Conservation (phyloP, 2,797 vertebrate genomes). For the Otus scops region DNA sequence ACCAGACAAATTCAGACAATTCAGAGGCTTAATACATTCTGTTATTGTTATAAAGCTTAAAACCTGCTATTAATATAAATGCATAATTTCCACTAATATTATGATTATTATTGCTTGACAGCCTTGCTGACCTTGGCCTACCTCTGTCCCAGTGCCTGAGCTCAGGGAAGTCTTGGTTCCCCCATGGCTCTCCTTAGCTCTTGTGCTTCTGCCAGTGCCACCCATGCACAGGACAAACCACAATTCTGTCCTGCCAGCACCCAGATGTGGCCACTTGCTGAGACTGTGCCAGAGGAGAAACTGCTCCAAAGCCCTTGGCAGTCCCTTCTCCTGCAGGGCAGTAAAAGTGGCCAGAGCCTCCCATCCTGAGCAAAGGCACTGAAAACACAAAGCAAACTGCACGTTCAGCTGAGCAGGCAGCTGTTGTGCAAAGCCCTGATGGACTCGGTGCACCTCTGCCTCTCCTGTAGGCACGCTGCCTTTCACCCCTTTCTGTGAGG, state of each 20-base stretch:
- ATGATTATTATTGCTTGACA: background rate
- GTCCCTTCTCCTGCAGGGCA: background rate
- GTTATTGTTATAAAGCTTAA: background rate
- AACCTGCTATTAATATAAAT: background rate
- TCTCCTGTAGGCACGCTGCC: accelerated
- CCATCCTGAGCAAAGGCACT: background rate
- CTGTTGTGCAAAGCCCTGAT: background rate
- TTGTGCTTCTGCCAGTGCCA: background rate
- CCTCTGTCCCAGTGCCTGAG: background rate
- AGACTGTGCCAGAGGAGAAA: background rate
- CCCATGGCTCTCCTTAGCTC: background rate
- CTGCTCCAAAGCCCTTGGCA: background rate
- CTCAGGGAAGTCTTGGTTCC: background rate
- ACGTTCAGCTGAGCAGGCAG: background rate
- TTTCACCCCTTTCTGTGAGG: background rate
- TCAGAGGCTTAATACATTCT: background rate
- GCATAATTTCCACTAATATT: background rate
- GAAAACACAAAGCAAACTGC: background rate
- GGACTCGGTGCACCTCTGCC: background rate
- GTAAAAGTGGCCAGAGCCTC: background rate
- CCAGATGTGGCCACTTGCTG: background rate
- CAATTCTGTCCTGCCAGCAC: background rate
- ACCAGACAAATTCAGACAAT: background rate
- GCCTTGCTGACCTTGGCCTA: background rate
- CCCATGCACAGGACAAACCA: background rate